Evolutionary conservation across 2,888 invertebrate species (phyloP), one percentile per base, ranked within the genome.

Genomic region (Boloria selene): DNA sequence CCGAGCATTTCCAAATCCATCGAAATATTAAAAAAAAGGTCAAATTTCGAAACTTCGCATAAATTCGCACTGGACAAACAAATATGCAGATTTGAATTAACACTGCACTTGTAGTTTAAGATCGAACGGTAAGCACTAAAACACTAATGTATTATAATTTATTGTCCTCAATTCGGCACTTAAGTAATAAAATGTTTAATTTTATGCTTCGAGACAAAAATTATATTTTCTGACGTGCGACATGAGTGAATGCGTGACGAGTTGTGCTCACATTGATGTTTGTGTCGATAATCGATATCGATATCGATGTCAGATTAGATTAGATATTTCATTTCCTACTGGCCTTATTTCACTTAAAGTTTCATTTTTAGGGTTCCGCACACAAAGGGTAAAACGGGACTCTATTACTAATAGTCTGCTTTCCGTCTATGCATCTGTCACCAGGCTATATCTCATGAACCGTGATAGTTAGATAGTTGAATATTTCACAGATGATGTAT

Each of bases 131-230:
- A 59, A 54, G 52, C 64, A 65, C 65, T 54, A 13, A 63, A 16
- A 58, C 60, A 65, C 60, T 44, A 49, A 49, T 54, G 31, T 44
- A 50, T 50, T 49, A 18, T 64, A 51, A 61, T 61, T 66, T 65
- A 65, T 67, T 65, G 69, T 67, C 65, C 67, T 62, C 18, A 49
- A 53, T 70, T 54, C 59, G 54, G 67, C 65, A 66, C 69, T 59
- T 62, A 51, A 65, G 64, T 71, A 71, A 70, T 59, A 61, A 66
- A 66, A 63, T 73, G 69, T 74, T 75, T 62, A 72, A 70, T 74
- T 73, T 72, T 73, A 70, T 71, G 68, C 70, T 70, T 68, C 69
- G 70, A 71, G 69, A 72, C 66, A 72, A 72, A 75, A 75, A 69
- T 72, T 64, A 64, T 70, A 65, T 22, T 69, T 71, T 64, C 64